These are phyloP conservation scores for Orientallactaga sibirica DNA, from an alignment of 2,797 vertebrate species.

Conservation along the genomic window DNA sequence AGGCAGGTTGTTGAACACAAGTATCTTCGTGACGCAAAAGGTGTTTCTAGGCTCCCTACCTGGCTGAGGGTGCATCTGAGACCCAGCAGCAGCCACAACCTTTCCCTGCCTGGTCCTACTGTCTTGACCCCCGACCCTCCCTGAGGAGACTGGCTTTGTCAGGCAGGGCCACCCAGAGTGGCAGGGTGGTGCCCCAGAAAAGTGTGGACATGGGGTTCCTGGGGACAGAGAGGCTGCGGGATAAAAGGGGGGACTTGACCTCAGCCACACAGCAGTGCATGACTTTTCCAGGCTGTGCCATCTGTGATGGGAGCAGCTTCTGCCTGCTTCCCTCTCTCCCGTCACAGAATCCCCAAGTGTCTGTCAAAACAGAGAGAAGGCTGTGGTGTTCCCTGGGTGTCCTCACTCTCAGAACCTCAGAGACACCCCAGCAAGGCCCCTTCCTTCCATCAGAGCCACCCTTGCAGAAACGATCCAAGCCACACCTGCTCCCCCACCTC, in stretches of 20 bases:
- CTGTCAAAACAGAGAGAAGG: neutral
- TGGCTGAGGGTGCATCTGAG: neutral
- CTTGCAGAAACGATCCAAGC: neutral
- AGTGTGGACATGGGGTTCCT: neutral
- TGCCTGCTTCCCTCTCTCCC: neutral
- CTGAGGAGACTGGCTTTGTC: neutral
- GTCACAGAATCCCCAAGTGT: neutral
- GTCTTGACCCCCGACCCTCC: neutral
- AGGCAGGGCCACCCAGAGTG: neutral
- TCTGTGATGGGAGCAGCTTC: neutral
- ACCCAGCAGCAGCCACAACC: neutral
- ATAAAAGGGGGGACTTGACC: accelerated
- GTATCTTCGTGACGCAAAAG: neutral
- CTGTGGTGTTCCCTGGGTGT: neutral
- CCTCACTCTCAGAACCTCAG: neutral
- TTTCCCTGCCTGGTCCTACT: neutral
- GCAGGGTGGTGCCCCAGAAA: no score
- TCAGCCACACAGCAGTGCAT: neutral
- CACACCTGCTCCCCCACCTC: no score
- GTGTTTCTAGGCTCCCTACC: neutral
- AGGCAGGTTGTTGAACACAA: neutral
- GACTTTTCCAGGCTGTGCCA: neutral
- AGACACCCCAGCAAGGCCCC: neutral
- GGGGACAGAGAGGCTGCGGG: neutral
- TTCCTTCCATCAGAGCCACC: neutral